Evolutionary conservation across 2,888 invertebrate species (phyloP), one percentile per base, ranked within the genome.

Genomic region (Dicyrtomina minuta): DNA sequence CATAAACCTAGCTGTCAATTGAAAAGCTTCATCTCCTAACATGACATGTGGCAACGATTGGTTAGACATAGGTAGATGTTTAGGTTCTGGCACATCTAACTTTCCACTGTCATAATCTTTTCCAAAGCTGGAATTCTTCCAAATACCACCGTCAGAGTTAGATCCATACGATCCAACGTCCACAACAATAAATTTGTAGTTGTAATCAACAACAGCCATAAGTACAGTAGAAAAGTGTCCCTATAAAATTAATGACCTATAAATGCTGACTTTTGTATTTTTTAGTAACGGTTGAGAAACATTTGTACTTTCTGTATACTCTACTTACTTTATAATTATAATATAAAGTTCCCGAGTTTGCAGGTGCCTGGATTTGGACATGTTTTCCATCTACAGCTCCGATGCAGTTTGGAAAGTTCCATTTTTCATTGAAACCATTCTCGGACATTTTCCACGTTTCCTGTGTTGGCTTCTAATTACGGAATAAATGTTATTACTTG

Each of bases 111-210:
- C 49, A 15, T 58, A 49, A 6, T 27, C 44, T 51, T 59, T 53
- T 15, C 71, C 68, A 2, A 71, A 17, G 0, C 8, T n/a, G 12
- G 65, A 64, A 15, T 27, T 56, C 10, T 27, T 27, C 20, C 56
- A 58, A 6, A 75, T 61, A 12, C 71, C 70, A 20, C 69, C 72
- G 56, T 75, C 75, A 1, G 66, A 64, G n/a, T 59, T 49, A 6
- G 59, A 58, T 2, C 75, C 73, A 46, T 43, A 64, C 0, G 66
- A 20, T 24, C 75, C 75, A 20, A 75, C 49, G 49, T 75, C 73
- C 0, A 75, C 65, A 5, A 55, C 26, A 26, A 41, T 53, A 33
- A 75, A 75, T 27, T 66, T 43, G 20, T 66, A 73, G 1, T 72
- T 27, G 0, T 70, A 61, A 53, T 73, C 68, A 1, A 55, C 60